Conservation (phyloP, 1,140 invertebrate species). For the Brachionus manjavacas region DNA sequence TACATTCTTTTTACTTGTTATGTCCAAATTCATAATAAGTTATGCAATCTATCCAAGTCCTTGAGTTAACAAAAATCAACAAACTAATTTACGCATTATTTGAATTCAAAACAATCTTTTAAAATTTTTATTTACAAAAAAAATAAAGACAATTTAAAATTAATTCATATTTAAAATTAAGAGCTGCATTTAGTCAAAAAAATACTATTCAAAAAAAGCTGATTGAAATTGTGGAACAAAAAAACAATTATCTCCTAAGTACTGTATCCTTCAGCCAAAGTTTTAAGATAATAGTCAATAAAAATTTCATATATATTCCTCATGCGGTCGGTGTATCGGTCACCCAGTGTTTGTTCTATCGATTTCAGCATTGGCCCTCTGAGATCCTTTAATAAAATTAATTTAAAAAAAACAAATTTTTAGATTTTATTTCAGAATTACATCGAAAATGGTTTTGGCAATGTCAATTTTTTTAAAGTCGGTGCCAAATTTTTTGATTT, state of each 20-base stretch:
- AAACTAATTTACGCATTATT: background rate
- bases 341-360: slow-evolving; percentile 34
- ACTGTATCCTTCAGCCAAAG: slow-evolving; percentile 16
- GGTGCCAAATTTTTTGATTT: background rate
- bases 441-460: background rate
- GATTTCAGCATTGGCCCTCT: slow-evolving; percentile 17
- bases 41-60: background rate
- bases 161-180: too few relatives aligned
- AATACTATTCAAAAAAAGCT: background rate
- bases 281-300: slow-evolving; percentile 34
- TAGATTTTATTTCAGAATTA: background rate
- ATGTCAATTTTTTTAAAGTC: background rate
- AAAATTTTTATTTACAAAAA: background rate
- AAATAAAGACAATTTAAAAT: background rate
- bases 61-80: background rate
- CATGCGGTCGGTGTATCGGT: slow-evolving; percentile 40
- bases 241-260: background rate
- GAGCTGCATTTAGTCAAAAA: background rate
- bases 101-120: background rate
- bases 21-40: too few relatives aligned
- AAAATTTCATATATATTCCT: slow-evolving; percentile 42
- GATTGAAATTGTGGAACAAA: background rate
- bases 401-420: background rate
- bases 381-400: background rate
- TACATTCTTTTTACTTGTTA: too few relatives aligned